Percentiles rank a stretch among this genome's conserved stretches.
phyloP scores from a whole-genome alignment of 2,888 invertebrate genomes.

The Cacoxenus indagator region DNA sequence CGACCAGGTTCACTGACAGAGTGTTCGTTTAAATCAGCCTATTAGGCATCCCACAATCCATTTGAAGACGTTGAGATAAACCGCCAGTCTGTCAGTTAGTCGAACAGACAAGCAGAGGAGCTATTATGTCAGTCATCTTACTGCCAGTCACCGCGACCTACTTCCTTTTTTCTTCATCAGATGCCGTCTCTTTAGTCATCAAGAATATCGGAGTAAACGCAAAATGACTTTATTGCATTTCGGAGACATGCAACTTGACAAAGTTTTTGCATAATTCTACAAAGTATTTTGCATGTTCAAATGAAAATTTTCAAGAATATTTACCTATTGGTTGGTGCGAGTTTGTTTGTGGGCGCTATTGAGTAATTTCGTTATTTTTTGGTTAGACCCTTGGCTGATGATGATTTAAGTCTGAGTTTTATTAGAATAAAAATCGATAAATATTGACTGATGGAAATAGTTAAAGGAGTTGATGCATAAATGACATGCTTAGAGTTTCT shows the following conservation, averaged over 20 bases:
- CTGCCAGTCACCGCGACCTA: neutral
- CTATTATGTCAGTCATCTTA: slow-evolving; percentile 21
- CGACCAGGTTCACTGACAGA: neutral
- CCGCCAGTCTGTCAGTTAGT: slow-evolving; percentile 35
- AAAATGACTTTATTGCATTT: slow-evolving; percentile 51
- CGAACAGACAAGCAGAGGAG: slow-evolving; percentile 13
- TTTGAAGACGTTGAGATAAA: neutral
- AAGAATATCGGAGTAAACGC: neutral
- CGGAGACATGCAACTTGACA: slow-evolving; percentile 44
- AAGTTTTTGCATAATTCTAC: slow-evolving; percentile 19
- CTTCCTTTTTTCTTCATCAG: neutral
- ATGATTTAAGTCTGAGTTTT: no score
- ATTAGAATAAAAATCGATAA: no score
- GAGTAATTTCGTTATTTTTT: neutral
- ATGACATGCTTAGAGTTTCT: no score
- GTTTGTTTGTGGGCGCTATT: neutral
- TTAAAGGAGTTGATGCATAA: no score
- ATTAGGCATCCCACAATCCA: neutral
- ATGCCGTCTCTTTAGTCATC: neutral
- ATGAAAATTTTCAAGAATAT: slow-evolving; percentile 46
- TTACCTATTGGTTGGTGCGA: slow-evolving; percentile 20
- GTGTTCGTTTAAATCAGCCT: neutral
- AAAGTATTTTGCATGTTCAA: slow-evolving; percentile 52
- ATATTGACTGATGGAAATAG: no score
- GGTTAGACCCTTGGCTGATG: no score